Evolutionary conservation across 2,113 vertebrate genomes (phyloP), one percentile per base, ranked within the genome.

Genomic region (Strix aluco): DNA sequence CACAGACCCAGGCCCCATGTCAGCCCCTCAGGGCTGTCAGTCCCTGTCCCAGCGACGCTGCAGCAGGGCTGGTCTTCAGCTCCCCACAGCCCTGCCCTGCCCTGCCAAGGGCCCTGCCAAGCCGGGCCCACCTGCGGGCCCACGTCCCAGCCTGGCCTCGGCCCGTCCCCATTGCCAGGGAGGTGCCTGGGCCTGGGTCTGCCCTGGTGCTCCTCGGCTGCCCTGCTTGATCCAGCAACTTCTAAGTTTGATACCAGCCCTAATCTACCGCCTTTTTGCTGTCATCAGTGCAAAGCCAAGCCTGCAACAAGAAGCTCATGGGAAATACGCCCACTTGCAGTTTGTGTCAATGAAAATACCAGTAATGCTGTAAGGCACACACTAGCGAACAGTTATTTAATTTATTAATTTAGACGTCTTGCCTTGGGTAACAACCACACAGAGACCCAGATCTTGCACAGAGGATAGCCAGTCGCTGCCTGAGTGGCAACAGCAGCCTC

Each of bases 131-230:
- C 17, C 4, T 4, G 18, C 2, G 21, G 27, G 19, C 12, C 40
- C 49, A 54, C 3, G 1, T 15, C 6, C 15, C 11, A 14, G 26
- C 13, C 29, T 3, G 4, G 42, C 7, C 16, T 32, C 2, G 2
- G n/a, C 34, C 10, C 6, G 1, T 6, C n/a, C 44, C 42, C 3
- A 21, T 13, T 9, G 21, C 42, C 40, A 40, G 15, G 12, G 11
- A 40, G 10, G 8, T 52, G 44, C n/a, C 59, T 0, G 0, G 3
- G 36, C 17, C 29, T 47, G 52, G 27, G 62, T 19, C 27, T 71
- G 57, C 22, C 8, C 10, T 4, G 1, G 2, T 36, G 44, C 10
- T 10, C 30, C 32, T 14, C 7, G 5, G 10, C 36, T 44, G 20
- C 11, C 8, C n/a, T 63, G 42, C 47, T 65, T 66, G 11, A 71